Percentiles rank a stretch among this genome's conserved stretches.
Evolutionary conservation across 2,797 vertebrate genomes (phyloP).

Genomic region (Corythornis leucogaster): DNA sequence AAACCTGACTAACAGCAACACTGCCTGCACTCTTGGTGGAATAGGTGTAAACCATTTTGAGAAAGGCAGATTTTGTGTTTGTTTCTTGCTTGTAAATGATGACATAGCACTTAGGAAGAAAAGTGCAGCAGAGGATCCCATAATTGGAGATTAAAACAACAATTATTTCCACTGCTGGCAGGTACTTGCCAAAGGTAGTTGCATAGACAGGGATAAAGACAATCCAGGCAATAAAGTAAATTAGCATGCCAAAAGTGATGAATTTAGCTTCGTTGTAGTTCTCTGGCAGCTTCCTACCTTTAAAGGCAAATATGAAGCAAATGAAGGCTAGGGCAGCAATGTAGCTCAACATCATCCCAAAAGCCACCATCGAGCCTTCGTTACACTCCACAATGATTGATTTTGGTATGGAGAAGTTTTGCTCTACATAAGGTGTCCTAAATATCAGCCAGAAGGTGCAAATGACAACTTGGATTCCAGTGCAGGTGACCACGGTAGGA

Average conservation of each 20-base stretch:
- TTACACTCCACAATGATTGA: constrained; percentile 83
- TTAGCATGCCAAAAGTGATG: constrained; percentile 92
- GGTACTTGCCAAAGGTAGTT: constrained; percentile 86
- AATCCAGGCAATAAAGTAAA: constrained; percentile 91
- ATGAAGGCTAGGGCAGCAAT: constrained; percentile 83
- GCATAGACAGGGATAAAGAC: constrained; percentile 88
- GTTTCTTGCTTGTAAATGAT: constrained; percentile 87
- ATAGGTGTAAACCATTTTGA: constrained; percentile 85
- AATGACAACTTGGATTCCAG: constrained; percentile 79
- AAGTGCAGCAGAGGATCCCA: constrained; percentile 87
- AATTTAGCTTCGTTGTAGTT: constrained; percentile 92
- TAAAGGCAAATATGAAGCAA: constrained; percentile 90
- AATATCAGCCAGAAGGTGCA: constrained; percentile 86
- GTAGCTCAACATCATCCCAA: constrained; percentile 87
- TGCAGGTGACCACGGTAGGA: constrained; percentile 77
- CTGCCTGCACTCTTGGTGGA: constrained; percentile 75
- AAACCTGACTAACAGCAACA: constrained; percentile 69
- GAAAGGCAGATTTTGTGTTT: constrained; percentile 89
- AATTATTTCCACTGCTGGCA: constrained; percentile 89
- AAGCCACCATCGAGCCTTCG: constrained; percentile 85
- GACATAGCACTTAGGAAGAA: constrained; percentile 90
- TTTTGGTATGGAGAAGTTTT: constrained; percentile 63
- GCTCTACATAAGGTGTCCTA: constrained; percentile 75
- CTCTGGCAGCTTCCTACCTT: constrained; percentile 89
- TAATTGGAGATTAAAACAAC: constrained; percentile 92